A percentile compares a stretch with the other conserved stretches of the same genome.
phyloP scores from a whole-genome alignment of 2,797 vertebrate species.

The Intellagama lesueurii region DNA sequence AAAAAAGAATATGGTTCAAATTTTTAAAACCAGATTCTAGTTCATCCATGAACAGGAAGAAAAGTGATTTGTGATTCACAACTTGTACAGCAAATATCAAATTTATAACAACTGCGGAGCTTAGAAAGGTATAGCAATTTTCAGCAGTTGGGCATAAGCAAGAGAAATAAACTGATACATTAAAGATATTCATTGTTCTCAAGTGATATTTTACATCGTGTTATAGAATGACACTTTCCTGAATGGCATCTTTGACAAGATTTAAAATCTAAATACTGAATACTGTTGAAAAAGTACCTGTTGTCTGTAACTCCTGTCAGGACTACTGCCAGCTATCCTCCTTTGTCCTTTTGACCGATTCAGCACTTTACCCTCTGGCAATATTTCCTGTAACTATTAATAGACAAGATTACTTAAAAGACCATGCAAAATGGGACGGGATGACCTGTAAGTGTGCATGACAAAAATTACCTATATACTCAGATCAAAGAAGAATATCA shows the following conservation, averaged over 20 bases:
- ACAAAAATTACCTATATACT: neutral
- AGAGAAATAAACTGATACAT: neutral
- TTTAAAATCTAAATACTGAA: neutral
- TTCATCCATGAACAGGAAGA: neutral
- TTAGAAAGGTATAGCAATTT: neutral
- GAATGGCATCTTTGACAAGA: neutral
- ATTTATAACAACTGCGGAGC: neutral
- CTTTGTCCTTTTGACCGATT: neutral
- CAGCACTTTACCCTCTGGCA: constrained; percentile 19
- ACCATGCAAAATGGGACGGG: neutral
- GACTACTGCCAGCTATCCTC: constrained; percentile 28
- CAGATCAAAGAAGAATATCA: neutral
- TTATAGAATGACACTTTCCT: neutral
- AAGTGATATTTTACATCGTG: neutral
- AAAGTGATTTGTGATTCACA: neutral
- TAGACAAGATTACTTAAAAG: constrained; percentile 10
- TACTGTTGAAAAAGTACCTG: neutral
- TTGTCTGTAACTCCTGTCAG: constrained; percentile 2
- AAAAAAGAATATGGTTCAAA: neutral
- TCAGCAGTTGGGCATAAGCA: neutral
- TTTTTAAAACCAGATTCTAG: neutral
- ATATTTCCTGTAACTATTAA: constrained; percentile 53
- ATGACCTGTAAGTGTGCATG: neutral
- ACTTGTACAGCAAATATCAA: neutral
- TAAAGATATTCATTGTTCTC: neutral